phyloP scores from a whole-genome alignment of 2,113 vertebrate genomes.

The Stigmatopora argus region DNA sequence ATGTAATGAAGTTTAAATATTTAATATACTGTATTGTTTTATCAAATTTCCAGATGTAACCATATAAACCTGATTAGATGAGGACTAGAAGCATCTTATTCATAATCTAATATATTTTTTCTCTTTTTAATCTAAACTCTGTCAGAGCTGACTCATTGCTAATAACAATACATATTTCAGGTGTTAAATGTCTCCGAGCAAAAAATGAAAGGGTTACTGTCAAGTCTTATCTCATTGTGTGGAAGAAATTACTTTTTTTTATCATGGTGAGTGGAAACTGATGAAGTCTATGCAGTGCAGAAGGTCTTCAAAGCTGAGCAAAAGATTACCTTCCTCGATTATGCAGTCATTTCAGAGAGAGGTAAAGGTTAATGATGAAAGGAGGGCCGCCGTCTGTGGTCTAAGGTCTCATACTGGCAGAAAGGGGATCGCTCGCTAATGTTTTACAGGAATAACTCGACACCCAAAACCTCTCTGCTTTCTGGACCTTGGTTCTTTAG shows the following conservation, averaged over 20 bases:
- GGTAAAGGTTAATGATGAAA: constrained; percentile 72
- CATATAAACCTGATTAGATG: not conserved
- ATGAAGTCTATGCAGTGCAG: constrained; percentile 62
- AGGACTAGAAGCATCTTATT: not conserved
- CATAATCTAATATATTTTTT: not conserved
- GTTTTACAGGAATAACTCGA: constrained; percentile 38
- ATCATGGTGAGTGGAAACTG: constrained; percentile 38
- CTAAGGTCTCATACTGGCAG: constrained; percentile 45
- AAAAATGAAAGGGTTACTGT: constrained; percentile 47
- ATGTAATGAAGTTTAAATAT: too few relatives aligned
- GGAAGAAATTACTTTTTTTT: constrained; percentile 62
- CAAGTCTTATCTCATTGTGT: constrained; percentile 48
- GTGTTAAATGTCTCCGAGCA: constrained; percentile 49
- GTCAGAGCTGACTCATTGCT: not conserved
- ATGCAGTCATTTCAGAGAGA: constrained; percentile 65
- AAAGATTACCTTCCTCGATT: constrained; percentile 60
- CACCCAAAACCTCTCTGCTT: constrained; percentile 15
- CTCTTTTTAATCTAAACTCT: not conserved
- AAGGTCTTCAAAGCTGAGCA: constrained; percentile 59
- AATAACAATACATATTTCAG: constrained; percentile 19
- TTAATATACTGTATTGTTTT: not conserved
- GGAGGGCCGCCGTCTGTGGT: constrained; percentile 42
- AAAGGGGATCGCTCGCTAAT: constrained; percentile 39
- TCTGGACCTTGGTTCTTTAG: constrained; percentile 2
- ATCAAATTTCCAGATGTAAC: not conserved